Evolutionary conservation across 30 jellyfish, hydroid and myxozoan species (phyloP).

Genomic region (Sanderia malayensis): DNA sequence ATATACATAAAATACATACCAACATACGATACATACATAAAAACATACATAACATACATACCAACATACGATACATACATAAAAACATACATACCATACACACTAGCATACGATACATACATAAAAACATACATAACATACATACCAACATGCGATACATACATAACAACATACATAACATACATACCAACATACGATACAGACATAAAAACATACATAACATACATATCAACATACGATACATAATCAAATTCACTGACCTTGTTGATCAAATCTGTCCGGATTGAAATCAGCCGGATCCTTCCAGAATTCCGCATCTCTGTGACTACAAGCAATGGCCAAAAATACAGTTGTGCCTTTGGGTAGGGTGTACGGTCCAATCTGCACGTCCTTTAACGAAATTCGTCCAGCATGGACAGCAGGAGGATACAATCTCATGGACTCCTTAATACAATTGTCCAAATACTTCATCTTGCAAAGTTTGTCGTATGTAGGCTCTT

Average conservation of each 20-base stretch:
- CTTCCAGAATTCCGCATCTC: constrained; percentile 31
- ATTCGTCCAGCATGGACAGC: constrained; percentile 14
- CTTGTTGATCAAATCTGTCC: constrained; percentile 32
- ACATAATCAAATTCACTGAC: constrained; percentile 1
- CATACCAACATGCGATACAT: too few species aligned
- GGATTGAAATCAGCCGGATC: constrained; percentile 37
- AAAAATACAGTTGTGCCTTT: constrained; percentile 9
- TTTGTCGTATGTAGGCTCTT: constrained; percentile 31
- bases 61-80: too few species aligned
- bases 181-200: too few species aligned
- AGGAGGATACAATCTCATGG: constrained; percentile 45
- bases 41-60: too few species aligned
- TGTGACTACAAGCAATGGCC: neutral
- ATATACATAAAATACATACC: too few species aligned
- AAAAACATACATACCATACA: too few species aligned
- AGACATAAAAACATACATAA: too few species aligned
- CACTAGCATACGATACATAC: too few species aligned
- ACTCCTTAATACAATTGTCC: constrained; percentile 36
- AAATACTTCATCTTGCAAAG: constrained; percentile 29
- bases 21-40: too few species aligned
- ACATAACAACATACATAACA: too few species aligned
- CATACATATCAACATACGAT: too few species aligned
- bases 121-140: too few species aligned
- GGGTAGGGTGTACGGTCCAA: constrained; percentile 34
- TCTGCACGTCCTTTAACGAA: constrained; percentile 1